phyloP scores from a whole-genome alignment of 2,888 invertebrate species.

The Alloplasta piceator region DNA sequence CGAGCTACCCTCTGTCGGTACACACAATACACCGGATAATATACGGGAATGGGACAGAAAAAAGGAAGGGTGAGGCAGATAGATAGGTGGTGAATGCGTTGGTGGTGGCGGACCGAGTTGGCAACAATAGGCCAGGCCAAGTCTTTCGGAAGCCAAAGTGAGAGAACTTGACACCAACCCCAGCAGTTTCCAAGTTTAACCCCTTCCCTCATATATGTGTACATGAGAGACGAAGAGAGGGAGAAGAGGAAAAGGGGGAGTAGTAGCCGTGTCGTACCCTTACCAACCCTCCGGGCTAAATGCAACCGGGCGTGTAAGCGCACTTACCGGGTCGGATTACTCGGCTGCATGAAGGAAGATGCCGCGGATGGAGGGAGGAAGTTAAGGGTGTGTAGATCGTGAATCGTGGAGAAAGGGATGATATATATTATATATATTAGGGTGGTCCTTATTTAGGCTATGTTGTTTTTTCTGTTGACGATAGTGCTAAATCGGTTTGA shows the following conservation, averaged over 20 bases:
- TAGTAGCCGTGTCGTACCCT: constrained; percentile 33
- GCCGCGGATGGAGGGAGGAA: constrained; percentile 17
- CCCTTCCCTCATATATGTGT: constrained; percentile 4
- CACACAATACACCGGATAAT: constrained; percentile 37
- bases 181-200: constrained; percentile 56
- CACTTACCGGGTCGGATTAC: constrained; percentile 64
- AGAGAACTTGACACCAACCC: constrained; percentile 65
- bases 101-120: constrained; percentile 54
- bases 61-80: neutral
- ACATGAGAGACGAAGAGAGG: constrained; percentile 14
- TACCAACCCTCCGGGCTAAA: constrained; percentile 43
- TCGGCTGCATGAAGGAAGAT: neutral
- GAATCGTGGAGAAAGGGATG: constrained; percentile 2
- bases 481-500: too few relatives aligned
- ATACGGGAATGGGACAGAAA: neutral
- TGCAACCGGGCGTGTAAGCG: constrained; percentile 66
- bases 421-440: too few relatives aligned
- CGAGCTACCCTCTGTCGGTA: constrained; percentile 42
- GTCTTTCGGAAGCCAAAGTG: constrained; percentile 64
- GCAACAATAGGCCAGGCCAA: constrained; percentile 63
- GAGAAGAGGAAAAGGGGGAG: constrained; percentile 9
- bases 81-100: neutral
- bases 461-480: too few relatives aligned
- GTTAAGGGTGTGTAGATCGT: constrained; percentile 20
- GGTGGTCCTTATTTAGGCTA: too few relatives aligned